Evolutionary conservation across 2,797 vertebrate genomes (phyloP).

Genomic region (Tenualosa thibaudeaui): DNA sequence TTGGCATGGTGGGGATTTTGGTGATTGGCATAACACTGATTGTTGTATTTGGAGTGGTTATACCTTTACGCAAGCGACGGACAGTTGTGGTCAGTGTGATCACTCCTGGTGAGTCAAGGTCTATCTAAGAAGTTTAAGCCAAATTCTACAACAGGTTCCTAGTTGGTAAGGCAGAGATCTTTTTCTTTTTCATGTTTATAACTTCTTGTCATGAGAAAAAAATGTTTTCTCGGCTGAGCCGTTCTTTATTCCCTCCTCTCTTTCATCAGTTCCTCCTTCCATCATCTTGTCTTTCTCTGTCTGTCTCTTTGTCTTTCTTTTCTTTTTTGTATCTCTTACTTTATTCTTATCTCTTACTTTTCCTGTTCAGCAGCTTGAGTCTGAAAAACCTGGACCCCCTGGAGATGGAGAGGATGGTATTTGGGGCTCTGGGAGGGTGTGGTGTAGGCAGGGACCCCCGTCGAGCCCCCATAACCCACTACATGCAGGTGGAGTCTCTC

Average conservation of each 20-base stretch:
- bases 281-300: background rate
- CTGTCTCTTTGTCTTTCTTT: background rate
- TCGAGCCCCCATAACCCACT: constrained; percentile 63
- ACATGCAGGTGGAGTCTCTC: constrained; percentile 68
- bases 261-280: background rate
- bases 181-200: background rate
- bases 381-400: constrained; percentile 55
- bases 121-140: background rate
- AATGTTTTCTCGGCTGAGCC: background rate
- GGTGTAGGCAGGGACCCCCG: constrained; percentile 55
- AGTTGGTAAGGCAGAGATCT: background rate
- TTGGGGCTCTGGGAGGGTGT: constrained; percentile 33
- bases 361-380: constrained; percentile 53
- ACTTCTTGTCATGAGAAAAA: background rate
- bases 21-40: background rate
- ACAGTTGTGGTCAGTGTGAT: background rate
- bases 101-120: constrained; percentile 5
- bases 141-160: background rate
- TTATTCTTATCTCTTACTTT: background rate
- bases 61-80: background rate
- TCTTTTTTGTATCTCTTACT: background rate
- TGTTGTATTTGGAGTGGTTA: background rate
- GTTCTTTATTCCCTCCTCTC: background rate
- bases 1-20: background rate
- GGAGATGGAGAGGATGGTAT: constrained; percentile 48